A percentile compares a stretch with the other conserved stretches of the same genome.
These are phyloP conservation scores for Squalus acanthias DNA, from an alignment of 2,797 vertebrate genomes.

Conservation along the genomic window DNA sequence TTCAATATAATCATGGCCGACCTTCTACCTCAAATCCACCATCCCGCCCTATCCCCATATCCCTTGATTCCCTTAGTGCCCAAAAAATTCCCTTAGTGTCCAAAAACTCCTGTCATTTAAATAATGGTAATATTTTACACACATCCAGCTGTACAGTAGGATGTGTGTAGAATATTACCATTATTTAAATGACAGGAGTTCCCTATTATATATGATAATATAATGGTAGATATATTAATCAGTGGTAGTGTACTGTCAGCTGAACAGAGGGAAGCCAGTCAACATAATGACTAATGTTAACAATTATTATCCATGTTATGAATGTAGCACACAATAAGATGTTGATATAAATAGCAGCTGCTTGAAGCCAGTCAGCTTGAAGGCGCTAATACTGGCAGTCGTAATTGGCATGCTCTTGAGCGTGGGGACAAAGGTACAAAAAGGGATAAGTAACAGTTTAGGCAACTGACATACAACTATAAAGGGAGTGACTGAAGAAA, in stretches of 20 bases:
- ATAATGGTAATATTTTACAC: neutral
- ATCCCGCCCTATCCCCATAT: neutral
- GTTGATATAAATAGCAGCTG: neutral
- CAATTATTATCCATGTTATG: neutral
- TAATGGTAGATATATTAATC: neutral
- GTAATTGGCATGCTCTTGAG: neutral
- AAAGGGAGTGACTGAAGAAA: neutral
- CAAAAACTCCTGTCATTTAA: neutral
- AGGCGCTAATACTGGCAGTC: neutral
- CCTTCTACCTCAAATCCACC: neutral
- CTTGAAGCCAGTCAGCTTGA: neutral
- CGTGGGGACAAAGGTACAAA: neutral
- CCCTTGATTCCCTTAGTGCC: neutral
- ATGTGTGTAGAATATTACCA: neutral
- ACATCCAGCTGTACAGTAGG: neutral
- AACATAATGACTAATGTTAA: neutral
- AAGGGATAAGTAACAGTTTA: neutral
- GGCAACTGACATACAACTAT: neutral
- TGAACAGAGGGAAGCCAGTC: neutral
- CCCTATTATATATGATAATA: neutral
- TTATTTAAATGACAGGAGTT: neutral
- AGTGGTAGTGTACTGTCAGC: neutral
- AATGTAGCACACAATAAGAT: neutral
- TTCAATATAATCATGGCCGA: too few relatives aligned
- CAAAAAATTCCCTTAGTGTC: neutral